Conservation (phyloP, 92 coral and sea anemone species). For the Chrysogorgia sp. region DNA sequence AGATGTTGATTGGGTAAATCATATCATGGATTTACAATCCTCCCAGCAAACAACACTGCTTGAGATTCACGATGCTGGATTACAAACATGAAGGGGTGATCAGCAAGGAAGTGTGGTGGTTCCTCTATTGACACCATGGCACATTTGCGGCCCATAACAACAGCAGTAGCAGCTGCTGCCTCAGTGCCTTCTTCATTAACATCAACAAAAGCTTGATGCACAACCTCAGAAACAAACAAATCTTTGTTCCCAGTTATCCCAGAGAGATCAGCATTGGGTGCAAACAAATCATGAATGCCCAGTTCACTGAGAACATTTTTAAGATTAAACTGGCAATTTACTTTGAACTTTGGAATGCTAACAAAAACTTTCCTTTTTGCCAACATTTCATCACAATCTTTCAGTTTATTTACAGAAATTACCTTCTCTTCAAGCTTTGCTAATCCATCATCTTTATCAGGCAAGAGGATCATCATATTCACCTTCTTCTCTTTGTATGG, state of each 20-base stretch:
- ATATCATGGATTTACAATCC: not conserved
- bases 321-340: slow-evolving; percentile 74
- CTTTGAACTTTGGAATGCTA: slow-evolving; percentile 74
- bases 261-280: slow-evolving; percentile 59
- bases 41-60: slow-evolving; percentile 61
- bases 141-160: slow-evolving; percentile 46
- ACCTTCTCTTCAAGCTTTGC: slow-evolving; percentile 64
- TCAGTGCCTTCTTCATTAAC: slow-evolving; percentile 93
- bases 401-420: slow-evolving; percentile 48
- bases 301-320: slow-evolving; percentile 60
- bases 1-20: no score
- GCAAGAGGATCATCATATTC: slow-evolving; percentile 77
- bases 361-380: slow-evolving; percentile 65
- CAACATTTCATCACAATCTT: slow-evolving; percentile 59
- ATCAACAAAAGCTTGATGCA: slow-evolving; percentile 94
- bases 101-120: slow-evolving; percentile 73
- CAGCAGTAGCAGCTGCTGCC: slow-evolving; percentile 88
- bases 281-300: slow-evolving; percentile 74
- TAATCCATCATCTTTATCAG: slow-evolving; percentile 69
- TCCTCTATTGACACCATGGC: slow-evolving; percentile 56
- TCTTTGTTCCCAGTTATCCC: slow-evolving; percentile 24
- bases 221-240: slow-evolving; percentile 65
- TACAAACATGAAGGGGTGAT: slow-evolving; percentile 84
- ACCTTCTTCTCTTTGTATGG: slow-evolving; percentile 67
- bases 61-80: slow-evolving; percentile 58